Percentiles rank a stretch among this genome's conserved stretches.
phyloP scores from a whole-genome alignment of 2,888 invertebrate species.

The Aspidapion aeneum region DNA sequence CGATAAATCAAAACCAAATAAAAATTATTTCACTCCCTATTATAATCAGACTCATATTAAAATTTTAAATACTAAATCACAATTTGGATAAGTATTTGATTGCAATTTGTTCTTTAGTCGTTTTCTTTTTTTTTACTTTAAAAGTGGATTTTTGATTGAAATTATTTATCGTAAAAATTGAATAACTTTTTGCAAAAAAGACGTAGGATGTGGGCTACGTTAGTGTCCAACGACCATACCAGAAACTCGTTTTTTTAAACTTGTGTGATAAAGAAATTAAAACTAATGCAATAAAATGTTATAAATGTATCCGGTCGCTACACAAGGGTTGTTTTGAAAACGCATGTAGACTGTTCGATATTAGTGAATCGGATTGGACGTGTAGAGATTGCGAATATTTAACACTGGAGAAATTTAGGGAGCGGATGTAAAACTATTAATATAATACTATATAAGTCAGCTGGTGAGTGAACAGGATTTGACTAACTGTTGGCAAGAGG shows the following conservation, averaged over 20 bases:
- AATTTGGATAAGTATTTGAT: no score
- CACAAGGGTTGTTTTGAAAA: slow-evolving; percentile 31
- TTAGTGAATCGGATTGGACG: slow-evolving; percentile 9
- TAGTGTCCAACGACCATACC: no score
- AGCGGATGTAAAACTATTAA: slow-evolving; percentile 25
- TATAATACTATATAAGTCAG: slow-evolving; percentile 29
- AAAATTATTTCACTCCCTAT: no score
- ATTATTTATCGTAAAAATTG: no score
- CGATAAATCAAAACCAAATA: no score
- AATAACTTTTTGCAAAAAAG: slow-evolving; percentile 14
- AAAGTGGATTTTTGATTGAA: no score
- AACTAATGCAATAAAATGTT: slow-evolving; percentile 31
- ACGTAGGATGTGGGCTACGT: slow-evolving; percentile 11
- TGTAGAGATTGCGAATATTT: neutral
- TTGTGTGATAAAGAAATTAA: slow-evolving; percentile 27
- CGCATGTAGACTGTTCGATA: slow-evolving; percentile 28
- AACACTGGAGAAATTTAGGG: slow-evolving; percentile 20
- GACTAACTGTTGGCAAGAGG: slow-evolving; percentile 29
- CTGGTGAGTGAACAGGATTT: slow-evolving; percentile 32
- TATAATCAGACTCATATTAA: no score
- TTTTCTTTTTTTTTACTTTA: no score
- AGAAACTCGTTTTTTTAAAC: no score
- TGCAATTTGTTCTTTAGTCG: no score
- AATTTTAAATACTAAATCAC: no score
- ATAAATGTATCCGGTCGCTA: slow-evolving; percentile 27